Percentiles rank a stretch among this genome's conserved stretches.
Conservation (phyloP, 2,888 invertebrate genomes). For the Apodemia mormo region DNA sequence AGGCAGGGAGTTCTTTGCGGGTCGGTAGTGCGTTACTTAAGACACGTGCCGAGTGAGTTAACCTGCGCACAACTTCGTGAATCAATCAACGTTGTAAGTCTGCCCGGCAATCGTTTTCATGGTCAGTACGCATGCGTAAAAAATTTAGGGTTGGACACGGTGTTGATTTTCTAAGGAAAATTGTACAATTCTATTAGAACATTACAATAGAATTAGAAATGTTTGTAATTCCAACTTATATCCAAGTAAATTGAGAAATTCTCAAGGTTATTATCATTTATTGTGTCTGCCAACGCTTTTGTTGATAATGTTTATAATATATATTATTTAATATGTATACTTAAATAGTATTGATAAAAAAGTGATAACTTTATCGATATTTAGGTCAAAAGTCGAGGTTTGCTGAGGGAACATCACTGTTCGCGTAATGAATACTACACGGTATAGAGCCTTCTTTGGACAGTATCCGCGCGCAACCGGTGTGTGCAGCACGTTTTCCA, state of each 20-base stretch:
- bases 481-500: conserved; percentile 48
- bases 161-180: conserved; percentile 38
- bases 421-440: too few relatives aligned
- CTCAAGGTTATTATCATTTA: too few relatives aligned
- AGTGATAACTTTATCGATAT: conserved; percentile 47
- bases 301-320: too few relatives aligned
- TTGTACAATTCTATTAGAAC: conserved; percentile 14
- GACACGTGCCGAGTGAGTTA: conserved; percentile 58
- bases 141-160: conserved; percentile 54
- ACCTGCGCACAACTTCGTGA: conserved; percentile 77
- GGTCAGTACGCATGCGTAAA: conserved; percentile 62
- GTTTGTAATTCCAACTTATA: background rate
- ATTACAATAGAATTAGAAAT: background rate
- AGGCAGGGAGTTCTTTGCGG: conserved; percentile 44
- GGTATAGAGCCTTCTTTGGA: conserved; percentile 45
- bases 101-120: conserved; percentile 61
- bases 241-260: too few relatives aligned
- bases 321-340: too few relatives aligned
- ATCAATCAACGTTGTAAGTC: conserved; percentile 75
- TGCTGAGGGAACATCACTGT: conserved; percentile 32
- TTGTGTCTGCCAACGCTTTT: too few relatives aligned
- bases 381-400: conserved; percentile 42
- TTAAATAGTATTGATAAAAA: conserved; percentile 18
- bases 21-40: conserved; percentile 56
- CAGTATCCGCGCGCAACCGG: conserved; percentile 65